phyloP scores from a whole-genome alignment of 2,797 vertebrate genomes.

The Acanthornis magna region DNA sequence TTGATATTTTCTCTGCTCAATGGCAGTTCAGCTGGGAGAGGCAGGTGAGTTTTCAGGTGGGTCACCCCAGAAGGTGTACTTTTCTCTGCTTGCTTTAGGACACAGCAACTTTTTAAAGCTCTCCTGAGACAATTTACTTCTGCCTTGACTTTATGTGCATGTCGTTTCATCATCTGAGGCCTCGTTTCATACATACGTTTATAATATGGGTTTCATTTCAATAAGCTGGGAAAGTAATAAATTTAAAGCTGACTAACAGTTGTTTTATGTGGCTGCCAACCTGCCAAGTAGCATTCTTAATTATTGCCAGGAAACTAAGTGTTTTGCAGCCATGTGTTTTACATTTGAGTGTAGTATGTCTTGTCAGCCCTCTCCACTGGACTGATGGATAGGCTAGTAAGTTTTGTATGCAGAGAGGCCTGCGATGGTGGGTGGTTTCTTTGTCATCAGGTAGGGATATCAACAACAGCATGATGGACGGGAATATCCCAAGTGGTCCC shows the following conservation, averaged over 20 bases:
- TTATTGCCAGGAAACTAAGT: slow-evolving; percentile 83
- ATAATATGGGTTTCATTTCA: slow-evolving; percentile 79
- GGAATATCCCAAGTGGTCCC: slow-evolving; percentile 29
- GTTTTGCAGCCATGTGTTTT: slow-evolving; percentile 82
- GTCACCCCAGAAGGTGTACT: background rate
- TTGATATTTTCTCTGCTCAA: background rate
- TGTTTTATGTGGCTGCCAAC: slow-evolving; percentile 82
- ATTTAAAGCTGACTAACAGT: slow-evolving; percentile 77
- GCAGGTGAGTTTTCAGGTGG: slow-evolving; percentile 29
- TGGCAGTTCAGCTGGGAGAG: background rate
- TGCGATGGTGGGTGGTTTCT: slow-evolving; percentile 69
- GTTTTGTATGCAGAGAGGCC: slow-evolving; percentile 40
- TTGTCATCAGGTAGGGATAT: slow-evolving; percentile 65
- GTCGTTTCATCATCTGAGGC: slow-evolving; percentile 65
- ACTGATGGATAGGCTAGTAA: slow-evolving; percentile 72
- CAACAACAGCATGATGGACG: slow-evolving; percentile 40
- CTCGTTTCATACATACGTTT: slow-evolving; percentile 69
- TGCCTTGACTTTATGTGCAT: slow-evolving; percentile 55
- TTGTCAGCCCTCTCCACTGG: slow-evolving; percentile 75
- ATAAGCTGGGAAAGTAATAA: slow-evolving; percentile 79
- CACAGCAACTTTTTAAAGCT: slow-evolving; percentile 22
- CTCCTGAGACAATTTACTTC: slow-evolving; percentile 53
- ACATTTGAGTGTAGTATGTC: slow-evolving; percentile 79
- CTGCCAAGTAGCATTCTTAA: slow-evolving; percentile 82
- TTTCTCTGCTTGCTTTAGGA: background rate